Conservation (phyloP, 35 echinoderm and acorn worm genomes). For the Anneissia japonica region DNA sequence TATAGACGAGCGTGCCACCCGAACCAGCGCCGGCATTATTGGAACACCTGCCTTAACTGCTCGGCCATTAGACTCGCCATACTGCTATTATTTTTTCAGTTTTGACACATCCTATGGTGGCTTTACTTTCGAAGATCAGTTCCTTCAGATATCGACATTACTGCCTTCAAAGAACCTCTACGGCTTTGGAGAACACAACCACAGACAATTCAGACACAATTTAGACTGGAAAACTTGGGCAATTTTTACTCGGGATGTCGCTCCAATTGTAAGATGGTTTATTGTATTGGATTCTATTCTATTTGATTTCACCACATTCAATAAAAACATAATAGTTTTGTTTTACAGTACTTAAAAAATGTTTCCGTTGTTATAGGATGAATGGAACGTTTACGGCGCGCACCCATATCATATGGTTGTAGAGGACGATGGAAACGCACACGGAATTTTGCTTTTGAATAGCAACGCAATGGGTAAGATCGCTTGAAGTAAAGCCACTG, state of each 20-base stretch:
- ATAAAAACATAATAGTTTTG: too few species aligned
- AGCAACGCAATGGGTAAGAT: constrained; percentile 19
- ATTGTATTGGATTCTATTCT: not conserved
- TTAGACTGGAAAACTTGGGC: constrained; percentile 92
- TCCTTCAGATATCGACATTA: constrained; percentile 75
- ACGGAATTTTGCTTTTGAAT: constrained; percentile 11
- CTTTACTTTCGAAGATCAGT: constrained; percentile 83
- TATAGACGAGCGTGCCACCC: too few species aligned
- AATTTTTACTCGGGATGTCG: constrained; percentile 81
- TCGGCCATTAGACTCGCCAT: too few species aligned
- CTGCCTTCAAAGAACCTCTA: constrained; percentile 80
- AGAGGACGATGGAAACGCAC: not conserved
- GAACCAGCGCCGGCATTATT: too few species aligned
- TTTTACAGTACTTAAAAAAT: too few species aligned
- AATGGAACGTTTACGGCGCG: constrained; percentile 8
- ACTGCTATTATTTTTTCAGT: constrained; percentile 39
- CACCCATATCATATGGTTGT: constrained; percentile 4
- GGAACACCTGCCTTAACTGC: too few species aligned
- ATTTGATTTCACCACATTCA: too few species aligned
- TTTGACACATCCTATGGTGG: constrained; percentile 75
- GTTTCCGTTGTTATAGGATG: constrained; percentile 18
- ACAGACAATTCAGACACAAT: constrained; percentile 64
- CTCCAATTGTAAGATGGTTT: constrained; percentile 66
- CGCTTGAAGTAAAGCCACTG: not conserved
- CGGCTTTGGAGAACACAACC: constrained; percentile 90